Evolutionary conservation across 2,888 invertebrate genomes (phyloP).

Genomic region (Hirtodrosophila cameraria): DNA sequence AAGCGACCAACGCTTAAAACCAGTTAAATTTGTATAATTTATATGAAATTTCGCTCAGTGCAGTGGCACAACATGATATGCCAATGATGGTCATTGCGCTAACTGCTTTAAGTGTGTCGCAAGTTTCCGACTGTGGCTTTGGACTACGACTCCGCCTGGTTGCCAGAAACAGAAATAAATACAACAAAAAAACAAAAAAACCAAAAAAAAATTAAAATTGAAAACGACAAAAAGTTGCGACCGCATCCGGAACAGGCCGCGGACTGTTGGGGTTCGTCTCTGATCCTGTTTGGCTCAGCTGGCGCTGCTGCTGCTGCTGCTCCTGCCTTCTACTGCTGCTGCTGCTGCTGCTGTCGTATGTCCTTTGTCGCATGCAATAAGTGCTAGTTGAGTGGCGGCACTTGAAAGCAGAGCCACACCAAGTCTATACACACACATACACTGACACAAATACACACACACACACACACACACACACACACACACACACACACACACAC

Average conservation of each 20-base stretch:
- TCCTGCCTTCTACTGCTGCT: constrained; percentile 5
- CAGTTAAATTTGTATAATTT: too few species aligned
- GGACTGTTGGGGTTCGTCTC: constrained; percentile 34
- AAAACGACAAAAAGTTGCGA: constrained; percentile 78
- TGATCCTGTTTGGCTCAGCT: background rate
- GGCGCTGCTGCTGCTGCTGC: constrained; percentile 37
- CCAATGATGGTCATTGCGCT: constrained; percentile 69
- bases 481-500: constrained; percentile 22
- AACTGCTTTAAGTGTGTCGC: constrained; percentile 75
- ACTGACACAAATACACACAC: constrained; percentile 18
- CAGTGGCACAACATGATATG: constrained; percentile 40
- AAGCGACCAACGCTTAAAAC: too few species aligned
- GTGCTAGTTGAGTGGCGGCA: constrained; percentile 78
- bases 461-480: constrained; percentile 5
- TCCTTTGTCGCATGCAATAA: constrained; percentile 75
- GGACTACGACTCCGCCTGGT: constrained; percentile 31
- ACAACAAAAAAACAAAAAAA: constrained; percentile 11
- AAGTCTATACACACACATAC: constrained; percentile 25
- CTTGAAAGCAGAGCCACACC: constrained; percentile 74
- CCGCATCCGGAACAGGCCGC: constrained; percentile 73
- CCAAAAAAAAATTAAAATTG: constrained; percentile 62
- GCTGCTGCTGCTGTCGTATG: constrained; percentile 61
- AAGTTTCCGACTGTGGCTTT: constrained; percentile 25
- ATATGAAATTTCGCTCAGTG: constrained; percentile 27
- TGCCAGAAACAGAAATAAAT: constrained; percentile 12